phyloP scores from a whole-genome alignment of 2,797 vertebrate genomes.

The Babyrousa celebensis region DNA sequence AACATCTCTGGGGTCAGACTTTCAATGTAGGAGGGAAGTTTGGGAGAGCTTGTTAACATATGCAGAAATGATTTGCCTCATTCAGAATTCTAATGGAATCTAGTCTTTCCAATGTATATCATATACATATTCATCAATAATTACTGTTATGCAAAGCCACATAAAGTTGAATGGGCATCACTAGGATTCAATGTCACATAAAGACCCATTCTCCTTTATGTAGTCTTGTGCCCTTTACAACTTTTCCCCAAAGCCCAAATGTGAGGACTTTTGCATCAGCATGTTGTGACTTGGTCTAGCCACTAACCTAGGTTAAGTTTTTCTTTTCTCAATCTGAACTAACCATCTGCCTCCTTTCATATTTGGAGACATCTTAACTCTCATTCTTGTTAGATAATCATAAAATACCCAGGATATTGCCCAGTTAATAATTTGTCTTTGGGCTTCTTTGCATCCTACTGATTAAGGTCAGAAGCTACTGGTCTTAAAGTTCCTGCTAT shows the following conservation, averaged over 20 bases:
- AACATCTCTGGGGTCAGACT: conserved; percentile 28
- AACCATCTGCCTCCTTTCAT: not conserved
- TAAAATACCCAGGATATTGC: not conserved
- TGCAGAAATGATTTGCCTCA: not conserved
- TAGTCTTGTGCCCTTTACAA: not conserved
- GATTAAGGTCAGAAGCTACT: not conserved
- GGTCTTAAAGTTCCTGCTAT: not conserved
- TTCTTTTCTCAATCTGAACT: conserved; percentile 42
- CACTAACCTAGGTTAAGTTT: not conserved
- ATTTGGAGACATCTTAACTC: not conserved
- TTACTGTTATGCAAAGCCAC: not conserved
- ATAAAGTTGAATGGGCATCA: not conserved
- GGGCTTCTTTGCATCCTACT: conserved; percentile 19
- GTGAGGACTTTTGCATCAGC: not conserved
- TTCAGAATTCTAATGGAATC: not conserved
- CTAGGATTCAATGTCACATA: not conserved
- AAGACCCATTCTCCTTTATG: not conserved
- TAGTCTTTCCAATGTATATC: not conserved
- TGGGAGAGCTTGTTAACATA: not conserved
- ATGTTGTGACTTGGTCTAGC: not conserved
- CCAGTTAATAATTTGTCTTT: conserved; percentile 8
- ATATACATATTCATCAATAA: not conserved
- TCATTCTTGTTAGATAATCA: conserved; percentile 62
- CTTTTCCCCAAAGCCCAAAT: not conserved
- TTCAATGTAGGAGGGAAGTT: not conserved